Conservation (phyloP, 2,888 invertebrate species). For the Eutolmus rufibarbis region DNA sequence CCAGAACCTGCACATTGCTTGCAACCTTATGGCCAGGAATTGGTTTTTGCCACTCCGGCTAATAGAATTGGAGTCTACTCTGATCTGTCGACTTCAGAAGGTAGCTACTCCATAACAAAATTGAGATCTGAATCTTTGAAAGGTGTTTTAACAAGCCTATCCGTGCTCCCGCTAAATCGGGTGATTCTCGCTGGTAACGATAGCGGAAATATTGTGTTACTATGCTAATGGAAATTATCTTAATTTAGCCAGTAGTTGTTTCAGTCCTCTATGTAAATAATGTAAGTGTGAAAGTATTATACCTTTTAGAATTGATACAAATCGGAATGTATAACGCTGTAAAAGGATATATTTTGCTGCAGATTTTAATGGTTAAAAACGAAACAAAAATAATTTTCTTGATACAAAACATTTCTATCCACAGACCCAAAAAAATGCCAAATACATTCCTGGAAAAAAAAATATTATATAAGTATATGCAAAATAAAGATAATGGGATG, state of each 20-base stretch:
- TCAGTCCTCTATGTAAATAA: neutral
- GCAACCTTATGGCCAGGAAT: slow-evolving; percentile 77
- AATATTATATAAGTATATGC: neutral
- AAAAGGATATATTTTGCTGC: slow-evolving; percentile 29
- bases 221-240: slow-evolving; percentile 68
- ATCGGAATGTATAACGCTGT: slow-evolving; percentile 15
- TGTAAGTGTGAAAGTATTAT: slow-evolving; percentile 29
- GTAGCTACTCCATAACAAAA: slow-evolving; percentile 83
- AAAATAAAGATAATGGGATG: slow-evolving; percentile 23
- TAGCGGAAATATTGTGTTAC: slow-evolving; percentile 82
- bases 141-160: slow-evolving; percentile 90
- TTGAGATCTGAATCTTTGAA: slow-evolving; percentile 88
- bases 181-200: slow-evolving; percentile 90
- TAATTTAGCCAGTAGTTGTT: slow-evolving; percentile 20
- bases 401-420: slow-evolving; percentile 13
- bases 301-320: slow-evolving; percentile 21
- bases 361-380: slow-evolving; percentile 3
- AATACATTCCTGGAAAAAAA: slow-evolving; percentile 18
- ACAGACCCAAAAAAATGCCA: neutral
- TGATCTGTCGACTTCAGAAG: slow-evolving; percentile 69
- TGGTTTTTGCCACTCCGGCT: slow-evolving; percentile 91
- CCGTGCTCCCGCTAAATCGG: slow-evolving; percentile 88
- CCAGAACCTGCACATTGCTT: slow-evolving; percentile 94
- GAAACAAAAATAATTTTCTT: neutral
- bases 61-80: slow-evolving; percentile 91